Conservation (phyloP, 1,140 invertebrate species). For the Stegodyphus mimosarum region DNA sequence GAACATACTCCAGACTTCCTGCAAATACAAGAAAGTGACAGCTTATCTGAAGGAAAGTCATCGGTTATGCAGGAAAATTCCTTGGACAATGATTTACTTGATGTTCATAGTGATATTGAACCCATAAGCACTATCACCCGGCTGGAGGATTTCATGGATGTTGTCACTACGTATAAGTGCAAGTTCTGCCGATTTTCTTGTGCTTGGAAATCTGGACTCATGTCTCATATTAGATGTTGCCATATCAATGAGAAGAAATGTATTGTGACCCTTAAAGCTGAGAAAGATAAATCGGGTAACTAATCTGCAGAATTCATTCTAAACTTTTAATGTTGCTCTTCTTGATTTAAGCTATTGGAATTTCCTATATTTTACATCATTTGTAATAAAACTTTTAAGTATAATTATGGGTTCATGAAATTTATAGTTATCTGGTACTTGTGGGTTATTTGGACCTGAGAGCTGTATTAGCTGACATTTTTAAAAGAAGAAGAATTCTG, state of each 20-base stretch:
- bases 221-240: slow-evolving; percentile 64
- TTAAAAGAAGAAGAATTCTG: no score
- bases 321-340: no score
- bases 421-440: no score
- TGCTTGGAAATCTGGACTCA: slow-evolving; percentile 63
- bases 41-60: slow-evolving; percentile 2
- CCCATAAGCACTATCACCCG: slow-evolving; percentile 1
- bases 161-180: slow-evolving; percentile 67
- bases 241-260: slow-evolving; percentile 63
- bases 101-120: slow-evolving; percentile 16
- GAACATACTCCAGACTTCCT: not conserved
- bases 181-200: slow-evolving; percentile 66
- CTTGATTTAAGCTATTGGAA: no score
- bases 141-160: slow-evolving; percentile 66
- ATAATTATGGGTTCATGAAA: no score
- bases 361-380: no score
- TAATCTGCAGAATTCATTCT: no score
- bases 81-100: slow-evolving; percentile 12
- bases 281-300: not conserved
- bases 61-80: slow-evolving; percentile 1
- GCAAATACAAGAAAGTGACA: not conserved
- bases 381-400: no score
- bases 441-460: no score
- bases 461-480: no score
- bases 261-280: slow-evolving; percentile 25